Conservation (phyloP, 2,113 vertebrate genomes). For the Delphinapterus leucas region DNA sequence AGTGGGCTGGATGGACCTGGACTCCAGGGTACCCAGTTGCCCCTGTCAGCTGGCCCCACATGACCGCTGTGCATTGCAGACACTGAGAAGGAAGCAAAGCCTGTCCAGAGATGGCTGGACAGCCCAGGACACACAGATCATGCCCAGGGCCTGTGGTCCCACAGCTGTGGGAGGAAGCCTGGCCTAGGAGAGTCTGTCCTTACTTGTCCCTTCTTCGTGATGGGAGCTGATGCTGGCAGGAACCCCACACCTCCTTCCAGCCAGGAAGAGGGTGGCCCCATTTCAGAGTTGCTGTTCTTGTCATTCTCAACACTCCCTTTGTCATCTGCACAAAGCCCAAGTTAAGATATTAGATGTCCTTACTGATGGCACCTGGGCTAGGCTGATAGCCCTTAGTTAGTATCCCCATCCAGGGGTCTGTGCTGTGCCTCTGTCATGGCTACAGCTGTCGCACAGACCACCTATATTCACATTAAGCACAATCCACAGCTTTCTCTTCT, state of each 20-base stretch:
- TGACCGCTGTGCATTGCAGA: not conserved
- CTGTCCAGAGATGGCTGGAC: not conserved
- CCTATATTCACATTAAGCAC: too few relatives aligned
- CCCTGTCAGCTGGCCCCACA: accelerated
- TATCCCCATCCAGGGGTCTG: not conserved
- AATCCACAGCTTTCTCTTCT: not conserved
- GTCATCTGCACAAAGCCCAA: not conserved
- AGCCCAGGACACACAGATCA: not conserved
- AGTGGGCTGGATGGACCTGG: not conserved
- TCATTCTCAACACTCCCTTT: not conserved
- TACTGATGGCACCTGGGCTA: not conserved
- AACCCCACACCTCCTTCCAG: not conserved
- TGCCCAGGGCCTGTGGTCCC: not conserved
- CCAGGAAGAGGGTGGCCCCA: not conserved
- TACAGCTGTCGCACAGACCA: not conserved
- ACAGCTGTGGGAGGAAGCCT: not conserved
- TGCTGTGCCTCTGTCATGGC: not conserved
- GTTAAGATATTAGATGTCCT: not conserved
- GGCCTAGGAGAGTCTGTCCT: not conserved
- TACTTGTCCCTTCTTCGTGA: not conserved
- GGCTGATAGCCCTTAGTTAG: not conserved
- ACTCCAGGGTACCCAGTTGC: not conserved
- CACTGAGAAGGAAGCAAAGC: not conserved
- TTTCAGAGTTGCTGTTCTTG: accelerated
- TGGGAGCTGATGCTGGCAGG: not conserved